Base-by-base conservation (phyloP, 2,888 invertebrate genomes). In the Sinotaia quadrata region DNA sequence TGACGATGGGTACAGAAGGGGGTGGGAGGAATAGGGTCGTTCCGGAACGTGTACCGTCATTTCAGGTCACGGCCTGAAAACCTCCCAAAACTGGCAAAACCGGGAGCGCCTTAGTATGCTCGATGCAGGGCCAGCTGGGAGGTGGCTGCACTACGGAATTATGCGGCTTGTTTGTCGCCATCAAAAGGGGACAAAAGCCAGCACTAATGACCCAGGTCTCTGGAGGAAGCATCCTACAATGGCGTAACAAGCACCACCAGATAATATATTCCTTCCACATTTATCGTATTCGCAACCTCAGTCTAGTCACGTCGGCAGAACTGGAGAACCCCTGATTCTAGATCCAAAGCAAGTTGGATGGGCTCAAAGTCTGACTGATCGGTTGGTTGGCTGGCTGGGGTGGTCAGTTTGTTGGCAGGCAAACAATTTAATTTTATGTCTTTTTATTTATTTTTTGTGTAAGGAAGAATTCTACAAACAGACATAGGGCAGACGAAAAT, bases 161-260 rank as follows among this genome's bases (percentile, higher is more conserved):
- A 65, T 65, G 65, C 37, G 37, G 33, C 65, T 54, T 65, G 65
- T 65, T 65, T 65, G 65, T 54, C 54, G 65, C 65, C 65, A 65
- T 65, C 65, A 65, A 65, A 65, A 37, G 65, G 65, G 65, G 65
- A 65, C 65, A 65, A 65, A 65, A 56, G 56, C 29, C n/a, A 31
- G 24, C 56, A 37, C 65, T 65, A 65, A 65, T 54, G 65, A 65
- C 65, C 54, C 33, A 8, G 37, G 15, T 65, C 65, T 52, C 65
- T 54, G 44, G 65, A 47, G 41, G 41, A 41, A 21, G 65, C 31
- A 29, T 33, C 15, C 56, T 29, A 65, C 65, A 65, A 65, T 65
- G 65, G 37, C 54, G 65, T 54, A 65, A 65, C 65, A 65, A 65
- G 65, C 65, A 36, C 33, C 41, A 21, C 56, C 37, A 37, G 41